A percentile compares a stretch with the other conserved stretches of the same genome.
phyloP scores from a whole-genome alignment of 2,113 vertebrate genomes.

The Trinectes maculatus region DNA sequence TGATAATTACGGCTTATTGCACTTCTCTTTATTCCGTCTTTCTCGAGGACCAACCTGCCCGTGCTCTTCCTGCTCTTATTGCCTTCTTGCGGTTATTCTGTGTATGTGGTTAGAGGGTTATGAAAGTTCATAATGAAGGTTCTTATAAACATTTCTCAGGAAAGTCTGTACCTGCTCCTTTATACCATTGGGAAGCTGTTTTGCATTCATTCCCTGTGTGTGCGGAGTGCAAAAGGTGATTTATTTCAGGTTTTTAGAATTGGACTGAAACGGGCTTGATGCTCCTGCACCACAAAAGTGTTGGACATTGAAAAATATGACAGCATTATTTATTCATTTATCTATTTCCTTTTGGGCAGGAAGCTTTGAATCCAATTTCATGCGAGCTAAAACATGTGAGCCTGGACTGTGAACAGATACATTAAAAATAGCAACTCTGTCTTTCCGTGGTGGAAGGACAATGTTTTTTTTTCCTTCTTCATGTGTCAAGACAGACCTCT shows the following conservation, averaged over 20 bases:
- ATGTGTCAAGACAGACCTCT: constrained; percentile 44
- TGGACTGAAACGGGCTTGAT: neutral
- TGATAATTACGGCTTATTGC: constrained; percentile 68
- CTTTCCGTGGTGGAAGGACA: neutral
- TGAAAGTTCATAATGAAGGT: constrained; percentile 42
- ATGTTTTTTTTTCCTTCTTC: constrained; percentile 1
- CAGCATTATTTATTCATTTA: constrained; percentile 42
- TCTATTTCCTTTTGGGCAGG: constrained; percentile 16
- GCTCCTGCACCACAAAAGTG: constrained; percentile 1
- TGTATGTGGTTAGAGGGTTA: constrained; percentile 54
- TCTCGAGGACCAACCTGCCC: constrained; percentile 23
- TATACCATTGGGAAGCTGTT: neutral
- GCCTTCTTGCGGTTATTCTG: constrained; percentile 41
- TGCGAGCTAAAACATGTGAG: constrained; percentile 9
- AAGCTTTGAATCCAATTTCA: constrained; percentile 19
- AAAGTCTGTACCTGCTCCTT: neutral
- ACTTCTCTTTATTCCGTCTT: constrained; percentile 35
- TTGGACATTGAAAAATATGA: constrained; percentile 28
- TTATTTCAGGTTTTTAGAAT: constrained; percentile 12
- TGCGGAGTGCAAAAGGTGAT: constrained; percentile 9
- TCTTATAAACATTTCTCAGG: neutral
- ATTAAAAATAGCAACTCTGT: constrained; percentile 40
- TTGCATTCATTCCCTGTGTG: neutral
- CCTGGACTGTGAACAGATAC: constrained; percentile 11
- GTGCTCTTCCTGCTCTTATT: constrained; percentile 49